Conservation (phyloP, 2,888 invertebrate genomes). For the Noctua fimbriata region DNA sequence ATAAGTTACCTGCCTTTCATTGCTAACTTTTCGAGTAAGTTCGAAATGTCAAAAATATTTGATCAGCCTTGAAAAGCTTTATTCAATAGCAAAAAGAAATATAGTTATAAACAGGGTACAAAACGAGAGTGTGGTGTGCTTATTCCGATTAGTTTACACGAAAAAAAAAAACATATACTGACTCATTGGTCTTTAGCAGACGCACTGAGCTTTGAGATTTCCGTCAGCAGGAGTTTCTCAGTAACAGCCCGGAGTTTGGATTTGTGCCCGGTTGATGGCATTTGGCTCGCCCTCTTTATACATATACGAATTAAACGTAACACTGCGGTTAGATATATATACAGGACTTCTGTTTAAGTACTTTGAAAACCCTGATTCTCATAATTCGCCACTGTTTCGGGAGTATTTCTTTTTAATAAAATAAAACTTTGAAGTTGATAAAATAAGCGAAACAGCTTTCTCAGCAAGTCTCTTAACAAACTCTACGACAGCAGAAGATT, state of each 20-base stretch:
- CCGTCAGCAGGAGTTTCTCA: slow-evolving; percentile 3
- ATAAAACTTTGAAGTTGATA: slow-evolving; percentile 24
- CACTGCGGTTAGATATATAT: neutral
- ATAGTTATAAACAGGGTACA: neutral
- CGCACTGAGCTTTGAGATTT: slow-evolving; percentile 4
- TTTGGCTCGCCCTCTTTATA: slow-evolving; percentile 1
- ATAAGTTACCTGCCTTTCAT: slow-evolving; percentile 62
- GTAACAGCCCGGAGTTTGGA: neutral
- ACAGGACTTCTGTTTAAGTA: neutral
- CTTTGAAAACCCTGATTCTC: neutral
- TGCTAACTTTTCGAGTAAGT: slow-evolving; percentile 12
- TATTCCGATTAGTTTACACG: neutral
- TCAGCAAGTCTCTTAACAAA: slow-evolving; percentile 57
- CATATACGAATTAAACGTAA: neutral
- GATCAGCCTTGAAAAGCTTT: neutral
- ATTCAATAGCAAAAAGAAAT: neutral
- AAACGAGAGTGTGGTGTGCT: neutral
- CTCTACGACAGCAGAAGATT: slow-evolving; percentile 65
- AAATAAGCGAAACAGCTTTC: slow-evolving; percentile 30
- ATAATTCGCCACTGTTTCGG: neutral
- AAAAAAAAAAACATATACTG: neutral
- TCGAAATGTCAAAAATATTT: slow-evolving; percentile 7
- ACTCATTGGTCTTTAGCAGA: slow-evolving; percentile 1
- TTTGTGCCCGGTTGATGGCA: slow-evolving; percentile 12
- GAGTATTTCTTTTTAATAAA: slow-evolving; percentile 3